Conservation (phyloP, 2,888 invertebrate genomes). For the Andrena praecox region DNA sequence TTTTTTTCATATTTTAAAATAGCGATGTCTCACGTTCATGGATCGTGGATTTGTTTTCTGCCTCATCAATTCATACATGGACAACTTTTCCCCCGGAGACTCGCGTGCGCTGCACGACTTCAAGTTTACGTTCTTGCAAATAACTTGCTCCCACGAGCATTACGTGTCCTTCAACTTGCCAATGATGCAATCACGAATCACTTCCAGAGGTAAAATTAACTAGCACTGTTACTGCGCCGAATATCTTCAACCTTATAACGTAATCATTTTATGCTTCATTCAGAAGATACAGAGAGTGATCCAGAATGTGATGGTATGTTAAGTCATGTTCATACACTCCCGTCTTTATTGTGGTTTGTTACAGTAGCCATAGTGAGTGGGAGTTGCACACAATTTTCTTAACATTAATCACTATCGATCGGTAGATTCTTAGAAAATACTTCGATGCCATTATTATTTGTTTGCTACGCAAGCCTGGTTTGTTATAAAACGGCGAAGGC, state of each 20-base stretch:
- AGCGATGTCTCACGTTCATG: conserved; percentile 96
- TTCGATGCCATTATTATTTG: conserved; percentile 46
- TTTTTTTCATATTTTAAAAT: conserved; percentile 79
- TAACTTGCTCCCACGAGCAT: conserved; percentile 97
- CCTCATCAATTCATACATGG: conserved; percentile 94
- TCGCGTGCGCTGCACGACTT: conserved; percentile 93
- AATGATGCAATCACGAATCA: conserved; percentile 88
- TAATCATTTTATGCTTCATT: conserved; percentile 77
- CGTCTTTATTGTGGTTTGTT: conserved; percentile 74
- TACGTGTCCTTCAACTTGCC: conserved; percentile 97
- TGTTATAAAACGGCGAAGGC: conserved; percentile 20
- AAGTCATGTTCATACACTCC: conserved; percentile 74
- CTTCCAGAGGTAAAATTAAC: conserved; percentile 81
- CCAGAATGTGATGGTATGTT: conserved; percentile 85
- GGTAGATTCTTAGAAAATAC: conserved; percentile 51
- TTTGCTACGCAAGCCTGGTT: conserved; percentile 58
- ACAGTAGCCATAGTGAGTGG: conserved; percentile 75
- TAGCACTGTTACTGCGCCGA: conserved; percentile 35
- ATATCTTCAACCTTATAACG: conserved; percentile 64
- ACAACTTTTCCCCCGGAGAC: conserved; percentile 94
- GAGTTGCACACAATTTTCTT: conserved; percentile 68
- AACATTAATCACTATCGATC: conserved; percentile 45
- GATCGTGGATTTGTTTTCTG: conserved; percentile 97
- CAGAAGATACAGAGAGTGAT: conserved; percentile 87
- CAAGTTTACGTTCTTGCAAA: conserved; percentile 96